phyloP scores from a whole-genome alignment of 2,888 invertebrate genomes.

The Acrocyrtus sp. region DNA sequence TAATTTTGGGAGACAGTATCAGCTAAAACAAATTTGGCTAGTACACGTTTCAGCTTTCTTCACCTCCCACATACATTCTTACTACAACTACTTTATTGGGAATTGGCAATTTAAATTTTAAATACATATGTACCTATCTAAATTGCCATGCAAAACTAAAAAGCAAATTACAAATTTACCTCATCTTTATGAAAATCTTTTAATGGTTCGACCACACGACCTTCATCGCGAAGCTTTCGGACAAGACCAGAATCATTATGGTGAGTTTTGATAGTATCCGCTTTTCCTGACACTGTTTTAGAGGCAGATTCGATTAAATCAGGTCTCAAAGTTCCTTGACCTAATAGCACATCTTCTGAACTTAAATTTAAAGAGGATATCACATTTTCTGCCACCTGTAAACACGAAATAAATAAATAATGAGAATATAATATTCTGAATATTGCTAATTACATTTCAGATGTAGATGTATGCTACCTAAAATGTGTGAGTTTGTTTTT shows the following conservation, averaged over 20 bases:
- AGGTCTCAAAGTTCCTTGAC: constrained; percentile 95
- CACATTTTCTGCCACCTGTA: constrained; percentile 84
- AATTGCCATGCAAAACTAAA: background rate
- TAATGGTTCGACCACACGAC: constrained; percentile 96
- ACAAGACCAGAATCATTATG: constrained; percentile 99
- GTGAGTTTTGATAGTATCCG: constrained; percentile 98
- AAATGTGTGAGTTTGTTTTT: too few relatives aligned
- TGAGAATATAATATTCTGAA: too few relatives aligned
- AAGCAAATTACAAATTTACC: constrained; percentile 68
- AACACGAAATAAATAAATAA: constrained; percentile 10
- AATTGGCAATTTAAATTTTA: background rate
- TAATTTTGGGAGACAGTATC: constrained; percentile 61
- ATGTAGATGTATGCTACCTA: too few relatives aligned
- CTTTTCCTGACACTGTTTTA: constrained; percentile 79
- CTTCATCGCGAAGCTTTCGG: constrained; percentile 76
- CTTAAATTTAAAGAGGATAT: constrained; percentile 87
- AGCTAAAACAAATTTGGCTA: constrained; percentile 46
- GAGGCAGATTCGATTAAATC: constrained; percentile 99
- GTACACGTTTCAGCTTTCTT: constrained; percentile 53
- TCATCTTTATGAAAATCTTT: constrained; percentile 99
- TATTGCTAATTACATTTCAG: too few relatives aligned
- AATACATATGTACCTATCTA: background rate
- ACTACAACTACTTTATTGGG: background rate
- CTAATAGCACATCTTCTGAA: constrained; percentile 91
- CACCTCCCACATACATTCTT: constrained; percentile 40